Evolutionary conservation across 2,113 vertebrate genomes (phyloP).

Genomic region (Prietella phreatophila): DNA sequence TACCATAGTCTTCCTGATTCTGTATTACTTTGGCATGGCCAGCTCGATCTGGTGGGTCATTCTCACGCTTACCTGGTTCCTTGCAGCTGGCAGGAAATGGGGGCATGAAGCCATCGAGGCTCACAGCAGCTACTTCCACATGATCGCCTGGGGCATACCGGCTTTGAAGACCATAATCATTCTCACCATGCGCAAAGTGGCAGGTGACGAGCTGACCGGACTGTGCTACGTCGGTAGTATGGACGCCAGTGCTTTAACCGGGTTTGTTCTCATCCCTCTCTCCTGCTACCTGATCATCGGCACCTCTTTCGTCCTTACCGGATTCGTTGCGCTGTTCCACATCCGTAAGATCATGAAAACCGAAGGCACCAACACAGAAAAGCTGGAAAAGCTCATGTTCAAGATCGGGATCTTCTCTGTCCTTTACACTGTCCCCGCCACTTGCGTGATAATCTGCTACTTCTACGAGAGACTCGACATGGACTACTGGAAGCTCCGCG

Average conservation of each 20-base stretch:
- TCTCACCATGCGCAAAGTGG: constrained; percentile 85
- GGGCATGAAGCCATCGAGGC: constrained; percentile 87
- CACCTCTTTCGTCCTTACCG: constrained; percentile 84
- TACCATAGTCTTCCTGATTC: constrained; percentile 84
- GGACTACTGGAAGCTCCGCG: constrained; percentile 80
- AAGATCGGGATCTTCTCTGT: constrained; percentile 87
- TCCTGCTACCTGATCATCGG: constrained; percentile 83
- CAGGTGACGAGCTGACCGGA: constrained; percentile 82
- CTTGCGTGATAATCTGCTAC: constrained; percentile 78
- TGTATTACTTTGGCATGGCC: constrained; percentile 80
- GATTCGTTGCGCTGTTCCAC: constrained; percentile 86
- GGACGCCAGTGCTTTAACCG: constrained; percentile 73
- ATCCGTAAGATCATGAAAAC: constrained; percentile 88
- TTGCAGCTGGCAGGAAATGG: constrained; percentile 86
- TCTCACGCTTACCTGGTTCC: constrained; percentile 63
- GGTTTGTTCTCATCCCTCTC: constrained; percentile 82
- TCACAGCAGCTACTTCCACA: constrained; percentile 87
- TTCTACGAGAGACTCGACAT: constrained; percentile 83
- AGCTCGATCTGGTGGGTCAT: constrained; percentile 65
- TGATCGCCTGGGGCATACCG: constrained; percentile 83
- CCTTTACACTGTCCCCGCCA: constrained; percentile 78
- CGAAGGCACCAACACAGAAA: constrained; percentile 83
- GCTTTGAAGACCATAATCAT: constrained; percentile 84
- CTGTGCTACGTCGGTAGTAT: constrained; percentile 84
- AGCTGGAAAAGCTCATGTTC: constrained; percentile 88